Evolutionary conservation across 2,888 invertebrate species (phyloP), one percentile per base, ranked within the genome.

Genomic region (Aricia artaxerxes): DNA sequence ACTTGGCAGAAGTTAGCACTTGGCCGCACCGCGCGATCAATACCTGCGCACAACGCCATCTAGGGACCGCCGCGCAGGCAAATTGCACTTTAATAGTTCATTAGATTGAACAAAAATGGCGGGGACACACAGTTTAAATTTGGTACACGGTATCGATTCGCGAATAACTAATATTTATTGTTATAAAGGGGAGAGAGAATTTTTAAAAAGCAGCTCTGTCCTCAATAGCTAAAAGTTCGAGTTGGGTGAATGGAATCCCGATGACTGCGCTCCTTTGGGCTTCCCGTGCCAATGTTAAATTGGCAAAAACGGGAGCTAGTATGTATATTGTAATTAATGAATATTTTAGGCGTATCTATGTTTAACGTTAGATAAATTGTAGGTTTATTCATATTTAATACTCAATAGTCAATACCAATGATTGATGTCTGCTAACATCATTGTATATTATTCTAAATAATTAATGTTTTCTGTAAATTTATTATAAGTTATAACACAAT

Each of bases 61-160:
- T 93, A 93, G 87, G 88, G 84, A 84, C 89, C 89, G 90, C 89
- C 93, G 94, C 94, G 94, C 94, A 94, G 90, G 91, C 90, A 93
- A 94, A 94, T 94, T 93, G 91, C 94, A 94, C 86, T 94, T 94
- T 94, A 94, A 94, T 94, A 94, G 94, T 94, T 94, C 94, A 94
- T 94, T 94, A 94, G 94, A 93, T 93, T 92, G 89, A 86, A 87
- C 92, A 93, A 92, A 93, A 93, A 94, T 93, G 93, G 93, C 91
- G 92, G 92, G 91, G 92, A 91, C 91, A 88, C 87, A 88, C 90
- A 89, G 92, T 93, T 94, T 94, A 93, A 94, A 94, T 93, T 93
- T 90, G 89, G 92, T 88, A 91, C 91, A 87, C 86, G 88, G 83
- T 93, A 94, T 94, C 89, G 94, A 94, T 94, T 92, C 86, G 88